Percentiles rank a stretch among this genome's conserved stretches.
phyloP scores from a whole-genome alignment of 1,140 invertebrate species.

The Penaeus japonicus region DNA sequence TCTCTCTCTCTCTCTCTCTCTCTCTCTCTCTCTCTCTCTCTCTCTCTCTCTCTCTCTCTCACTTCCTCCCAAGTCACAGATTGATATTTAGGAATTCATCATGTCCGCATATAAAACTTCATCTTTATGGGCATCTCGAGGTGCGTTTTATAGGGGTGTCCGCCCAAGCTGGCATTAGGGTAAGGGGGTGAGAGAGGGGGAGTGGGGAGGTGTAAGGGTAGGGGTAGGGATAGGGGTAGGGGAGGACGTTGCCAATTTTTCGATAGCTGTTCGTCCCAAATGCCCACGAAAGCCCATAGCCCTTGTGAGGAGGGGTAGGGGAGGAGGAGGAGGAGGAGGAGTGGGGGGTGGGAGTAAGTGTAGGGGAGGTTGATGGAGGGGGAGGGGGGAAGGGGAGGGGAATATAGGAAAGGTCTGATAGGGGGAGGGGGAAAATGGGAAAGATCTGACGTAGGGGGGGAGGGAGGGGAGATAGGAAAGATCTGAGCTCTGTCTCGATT shows the following conservation, averaged over 20 bases:
- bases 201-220: too few species aligned
- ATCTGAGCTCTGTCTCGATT: too few species aligned
- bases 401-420: too few species aligned
- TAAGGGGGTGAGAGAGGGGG: too few species aligned
- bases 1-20: background rate
- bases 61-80: background rate
- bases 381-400: too few species aligned
- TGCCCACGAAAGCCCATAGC: background rate
- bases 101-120: slow-evolving; percentile 1
- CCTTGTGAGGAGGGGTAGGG: background rate
- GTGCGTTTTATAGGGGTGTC: slow-evolving; percentile 28
- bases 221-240: too few species aligned
- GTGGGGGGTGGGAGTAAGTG: too few species aligned
- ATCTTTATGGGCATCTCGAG: slow-evolving; percentile 26
- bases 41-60: background rate
- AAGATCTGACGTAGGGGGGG: too few species aligned
- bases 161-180: background rate
- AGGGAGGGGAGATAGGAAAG: too few species aligned
- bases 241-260: background rate
- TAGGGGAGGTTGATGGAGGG: too few species aligned
- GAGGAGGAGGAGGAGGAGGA: background rate
- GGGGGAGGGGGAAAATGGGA: too few species aligned
- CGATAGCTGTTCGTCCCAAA: background rate
- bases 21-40: background rate
- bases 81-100: slow-evolving; percentile 38